A percentile compares a stretch with the other conserved stretches of the same genome.
Evolutionary conservation across 2,888 invertebrate species (phyloP).

Genomic region (Syritta pipiens): DNA sequence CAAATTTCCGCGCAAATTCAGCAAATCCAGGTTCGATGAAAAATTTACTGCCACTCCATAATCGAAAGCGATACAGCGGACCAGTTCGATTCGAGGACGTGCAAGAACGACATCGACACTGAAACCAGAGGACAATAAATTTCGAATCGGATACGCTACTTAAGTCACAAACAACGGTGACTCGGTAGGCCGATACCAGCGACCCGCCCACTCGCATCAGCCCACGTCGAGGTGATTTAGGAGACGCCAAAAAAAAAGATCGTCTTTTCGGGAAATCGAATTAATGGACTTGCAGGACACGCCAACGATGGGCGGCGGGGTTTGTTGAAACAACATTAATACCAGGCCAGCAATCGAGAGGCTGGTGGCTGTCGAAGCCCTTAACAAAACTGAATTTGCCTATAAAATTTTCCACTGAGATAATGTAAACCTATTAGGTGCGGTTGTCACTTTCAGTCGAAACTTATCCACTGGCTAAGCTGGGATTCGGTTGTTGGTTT

Average conservation of each 20-base stretch:
- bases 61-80: no score
- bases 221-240: background rate
- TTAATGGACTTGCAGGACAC: conserved; percentile 18
- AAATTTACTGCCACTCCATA: conserved; percentile 21
- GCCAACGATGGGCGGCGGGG: background rate
- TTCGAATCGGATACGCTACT: conserved; percentile 46
- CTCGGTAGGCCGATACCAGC: no score
- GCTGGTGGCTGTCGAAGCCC: conserved; percentile 16
- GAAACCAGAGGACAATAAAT: conserved; percentile 54
- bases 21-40: conserved; percentile 46
- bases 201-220: no score
- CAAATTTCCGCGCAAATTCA: conserved; percentile 33
- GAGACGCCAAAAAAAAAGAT: conserved; percentile 9
- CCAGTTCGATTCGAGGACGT: background rate
- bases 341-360: conserved; percentile 15
- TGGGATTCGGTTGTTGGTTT: conserved; percentile 28
- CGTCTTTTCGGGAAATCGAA: conserved; percentile 27
- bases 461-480: conserved; percentile 49
- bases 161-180: conserved; percentile 57
- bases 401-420: conserved; percentile 54
- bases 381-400: conserved; percentile 48
- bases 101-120: background rate
- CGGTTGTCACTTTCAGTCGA: conserved; percentile 65
- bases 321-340: conserved; percentile 31
- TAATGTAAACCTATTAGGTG: conserved; percentile 63